Base-by-base conservation (phyloP, 2,888 invertebrate genomes). In the Germaria angustata region DNA sequence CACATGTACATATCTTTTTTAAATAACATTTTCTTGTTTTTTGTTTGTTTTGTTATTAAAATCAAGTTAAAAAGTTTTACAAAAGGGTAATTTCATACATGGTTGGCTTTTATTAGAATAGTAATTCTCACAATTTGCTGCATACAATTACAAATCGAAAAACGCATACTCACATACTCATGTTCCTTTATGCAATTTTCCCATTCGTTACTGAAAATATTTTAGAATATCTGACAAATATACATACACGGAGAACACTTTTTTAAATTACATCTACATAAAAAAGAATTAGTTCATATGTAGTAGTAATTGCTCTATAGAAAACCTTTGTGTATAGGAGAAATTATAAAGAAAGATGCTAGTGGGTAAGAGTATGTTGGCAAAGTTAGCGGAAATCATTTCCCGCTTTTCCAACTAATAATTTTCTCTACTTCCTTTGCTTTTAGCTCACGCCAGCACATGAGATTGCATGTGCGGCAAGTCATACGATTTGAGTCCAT, bases 81-180 rank as follows among this genome's bases (percentile, higher is more conserved):
- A 82, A 82, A 82, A 79, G 82, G 75, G 79, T 82, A 79, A 82
- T 82, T 82, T 79, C 79, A 82, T 82, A 79, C 82, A 79, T 82
- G 82, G 82, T 79, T 82, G 76, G 82, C 71, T 82, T 82, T 82
- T 79, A 82, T 82, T 82, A 76, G 82, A 82, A 82, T 68, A 79
- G 82, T 76, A 82, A 79, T 78, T 82, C 81, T 75, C 73, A 79
- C 79, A 82, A 77, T 82, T 81, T 82, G 79, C 79, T 71, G 57
- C 72, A 79, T 73, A 68, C 66, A 66, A 66, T 73, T 73, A 53
- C 59, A 79, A 71, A 71, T 57, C 59, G 24, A 61, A 36, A 49
- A 2, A 55, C 8, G 5, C 17, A 69, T 61, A 49, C 28, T 32
- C 32, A 39, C 44, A 34, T 8, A 53, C 13, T 32, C 15, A 49